A percentile compares a stretch with the other conserved stretches of the same genome.
phyloP scores from a whole-genome alignment of 1,140 invertebrate species.

The Caenorhabditis brenneri region DNA sequence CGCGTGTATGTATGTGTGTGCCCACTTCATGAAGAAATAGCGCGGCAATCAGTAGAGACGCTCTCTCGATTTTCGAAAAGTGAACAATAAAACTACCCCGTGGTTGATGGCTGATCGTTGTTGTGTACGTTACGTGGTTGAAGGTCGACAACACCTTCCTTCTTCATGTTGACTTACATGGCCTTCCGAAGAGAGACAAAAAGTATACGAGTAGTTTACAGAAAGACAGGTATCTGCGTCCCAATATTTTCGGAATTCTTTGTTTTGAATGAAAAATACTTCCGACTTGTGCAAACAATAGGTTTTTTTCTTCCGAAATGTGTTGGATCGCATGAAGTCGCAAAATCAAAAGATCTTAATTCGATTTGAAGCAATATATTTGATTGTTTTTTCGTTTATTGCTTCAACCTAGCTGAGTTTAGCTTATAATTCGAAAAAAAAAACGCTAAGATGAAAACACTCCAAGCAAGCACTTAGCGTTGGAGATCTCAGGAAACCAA shows the following conservation, averaged over 20 bases:
- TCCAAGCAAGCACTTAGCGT: too few species aligned
- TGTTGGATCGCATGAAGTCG: not conserved
- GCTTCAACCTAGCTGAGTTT: too few species aligned
- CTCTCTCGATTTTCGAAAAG: slow-evolving; percentile 23
- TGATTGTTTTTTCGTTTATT: too few species aligned
- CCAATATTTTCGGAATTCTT: not conserved
- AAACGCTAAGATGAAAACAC: too few species aligned
- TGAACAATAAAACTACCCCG: slow-evolving; percentile 30
- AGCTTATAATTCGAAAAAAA: too few species aligned
- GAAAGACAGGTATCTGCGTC: not conserved
- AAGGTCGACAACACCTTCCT: slow-evolving; percentile 35
- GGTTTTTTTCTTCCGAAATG: not conserved
- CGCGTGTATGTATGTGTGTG: slow-evolving; percentile 1
- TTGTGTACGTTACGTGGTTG: slow-evolving; percentile 38
- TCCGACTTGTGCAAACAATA: not conserved
- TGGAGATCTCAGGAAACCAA: too few species aligned
- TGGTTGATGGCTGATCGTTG: slow-evolving; percentile 28
- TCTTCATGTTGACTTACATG: slow-evolving; percentile 12
- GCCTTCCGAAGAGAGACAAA: not conserved
- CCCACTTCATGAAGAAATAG: slow-evolving; percentile 28
- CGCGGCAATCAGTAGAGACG: slow-evolving; percentile 26
- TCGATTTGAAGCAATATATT: too few species aligned
- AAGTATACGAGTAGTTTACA: not conserved
- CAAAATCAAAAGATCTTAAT: not conserved
- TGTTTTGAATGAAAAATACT: not conserved